A percentile compares a stretch with the other conserved stretches of the same genome.
Conservation (phyloP, 1,140 invertebrate species). For the Pogonognathellus flavescens region DNA sequence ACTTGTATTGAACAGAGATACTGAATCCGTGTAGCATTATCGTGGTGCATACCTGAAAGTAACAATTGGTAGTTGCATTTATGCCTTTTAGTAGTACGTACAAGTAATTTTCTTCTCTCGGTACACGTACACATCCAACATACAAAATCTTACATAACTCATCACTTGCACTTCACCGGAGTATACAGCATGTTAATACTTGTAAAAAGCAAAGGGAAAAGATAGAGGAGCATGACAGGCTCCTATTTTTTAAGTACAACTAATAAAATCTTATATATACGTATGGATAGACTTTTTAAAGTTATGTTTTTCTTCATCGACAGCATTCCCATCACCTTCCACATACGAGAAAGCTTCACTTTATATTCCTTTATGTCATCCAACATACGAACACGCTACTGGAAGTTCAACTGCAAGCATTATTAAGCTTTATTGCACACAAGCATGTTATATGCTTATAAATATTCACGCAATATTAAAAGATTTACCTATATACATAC, state of each 20-base stretch:
- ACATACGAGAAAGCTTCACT: too few relatives aligned
- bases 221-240: slow-evolving; percentile 26
- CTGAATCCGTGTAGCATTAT: not conserved
- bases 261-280: not conserved
- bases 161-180: not conserved
- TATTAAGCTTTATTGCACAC: not conserved
- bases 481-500: too few relatives aligned
- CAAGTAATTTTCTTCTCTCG: slow-evolving; percentile 7
- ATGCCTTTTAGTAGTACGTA: not conserved
- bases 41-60: not conserved
- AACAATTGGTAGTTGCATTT: slow-evolving; percentile 1
- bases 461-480: too few relatives aligned
- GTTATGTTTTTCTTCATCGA: slow-evolving; percentile 15
- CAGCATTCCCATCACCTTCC: not conserved
- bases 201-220: not conserved
- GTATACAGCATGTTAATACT: not conserved
- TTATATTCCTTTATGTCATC: too few relatives aligned
- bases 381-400: too few relatives aligned
- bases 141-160: not conserved
- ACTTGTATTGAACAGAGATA: too few relatives aligned
- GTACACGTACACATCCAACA: not conserved
- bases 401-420: not conserved
- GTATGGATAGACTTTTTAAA: too few relatives aligned
- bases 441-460: too few relatives aligned
- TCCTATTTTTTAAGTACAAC: not conserved